Evolutionary conservation across 2,797 vertebrate genomes (phyloP), one percentile per base, ranked within the genome.

Genomic region (Brachyalestes nurse): DNA sequence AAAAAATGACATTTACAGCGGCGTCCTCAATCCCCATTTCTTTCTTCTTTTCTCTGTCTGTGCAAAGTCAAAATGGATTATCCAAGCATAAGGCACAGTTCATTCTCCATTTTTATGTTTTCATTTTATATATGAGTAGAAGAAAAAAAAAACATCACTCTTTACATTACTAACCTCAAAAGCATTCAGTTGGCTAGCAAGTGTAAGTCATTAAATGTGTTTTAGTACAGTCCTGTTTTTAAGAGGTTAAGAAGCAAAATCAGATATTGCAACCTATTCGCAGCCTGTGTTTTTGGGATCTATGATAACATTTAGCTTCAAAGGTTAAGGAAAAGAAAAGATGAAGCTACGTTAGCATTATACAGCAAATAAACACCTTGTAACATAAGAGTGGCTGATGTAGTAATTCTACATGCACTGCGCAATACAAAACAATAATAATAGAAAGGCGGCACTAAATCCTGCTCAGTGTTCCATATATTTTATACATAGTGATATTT

Each of bases 61-160:
- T 23, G 67, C 67, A 70, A 38, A 65, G 67, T 49, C 42, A 49
- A 70, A 23, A 2, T 6, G 61, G 28, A 64, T 38, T 64, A 64
- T 64, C 61, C 16, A 14, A 2, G 28, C 14, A 38, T 34, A 16
- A 34, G 8, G 14, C 28, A 38, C 61, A 65, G 17, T 19, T 5
- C 6, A n/a, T 40, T 40, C 2, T n/a, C 17, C 19, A 3, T 64
- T 1, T 55, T n/a, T 5, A 16, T 17, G 40, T 38, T 40, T 40
- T 45, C 4, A 34, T 60, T 60, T 60, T 9, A 19, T 57, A 60
- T 38, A 62, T 62, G 14, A 34, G 0, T 34, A 34, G 34, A 34
- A 62, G 23, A 13, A 34, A 5, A 62, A 62, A 62, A 58, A 1
- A 12, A 14, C 4, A 2, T 62, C 12, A 28, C 25, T 13, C n/a